Percentiles rank a stretch among this genome's conserved stretches.
phyloP scores from a whole-genome alignment of 2,888 invertebrate species.

The Tanaodytes sp. region DNA sequence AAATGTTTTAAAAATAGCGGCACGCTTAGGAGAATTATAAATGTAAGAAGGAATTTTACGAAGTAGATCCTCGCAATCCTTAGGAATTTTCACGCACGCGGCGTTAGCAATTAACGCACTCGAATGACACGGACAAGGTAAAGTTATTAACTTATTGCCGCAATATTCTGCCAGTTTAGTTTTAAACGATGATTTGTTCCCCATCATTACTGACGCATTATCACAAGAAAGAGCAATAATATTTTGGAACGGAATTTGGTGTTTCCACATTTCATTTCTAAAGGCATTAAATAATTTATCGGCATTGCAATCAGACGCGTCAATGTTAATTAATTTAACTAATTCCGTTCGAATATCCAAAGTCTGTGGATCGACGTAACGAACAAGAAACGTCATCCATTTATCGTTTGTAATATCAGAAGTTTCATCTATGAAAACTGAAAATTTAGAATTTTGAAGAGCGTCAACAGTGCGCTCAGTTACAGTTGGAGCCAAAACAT shows the following conservation, averaged over 20 bases:
- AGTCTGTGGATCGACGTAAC: no score
- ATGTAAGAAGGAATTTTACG: not conserved
- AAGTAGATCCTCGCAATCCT: not conserved
- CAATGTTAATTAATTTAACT: no score
- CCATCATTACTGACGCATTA: constrained; percentile 15
- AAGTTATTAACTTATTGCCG: constrained; percentile 4
- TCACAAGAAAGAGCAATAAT: constrained; percentile 25
- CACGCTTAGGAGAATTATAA: constrained; percentile 4
- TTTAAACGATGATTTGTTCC: constrained; percentile 33
- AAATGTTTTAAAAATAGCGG: not conserved
- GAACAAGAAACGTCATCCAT: no score
- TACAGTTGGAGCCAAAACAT: constrained; percentile 2
- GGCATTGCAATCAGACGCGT: constrained; percentile 7
- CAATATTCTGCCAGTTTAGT: constrained; percentile 11
- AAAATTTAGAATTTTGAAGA: no score
- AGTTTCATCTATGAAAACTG: no score
- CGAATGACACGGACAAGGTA: no score
- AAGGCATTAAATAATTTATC: constrained; percentile 28
- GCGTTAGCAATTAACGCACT: constrained; percentile 8
- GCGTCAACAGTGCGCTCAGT: no score
- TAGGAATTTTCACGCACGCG: constrained; percentile 30
- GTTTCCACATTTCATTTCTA: not conserved
- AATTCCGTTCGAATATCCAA: no score
- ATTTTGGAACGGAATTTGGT: constrained; percentile 12
- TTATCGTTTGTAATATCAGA: no score